Conservation (phyloP, 64 coral and sea anemone species). For the Catalaphyllia jardinei region DNA sequence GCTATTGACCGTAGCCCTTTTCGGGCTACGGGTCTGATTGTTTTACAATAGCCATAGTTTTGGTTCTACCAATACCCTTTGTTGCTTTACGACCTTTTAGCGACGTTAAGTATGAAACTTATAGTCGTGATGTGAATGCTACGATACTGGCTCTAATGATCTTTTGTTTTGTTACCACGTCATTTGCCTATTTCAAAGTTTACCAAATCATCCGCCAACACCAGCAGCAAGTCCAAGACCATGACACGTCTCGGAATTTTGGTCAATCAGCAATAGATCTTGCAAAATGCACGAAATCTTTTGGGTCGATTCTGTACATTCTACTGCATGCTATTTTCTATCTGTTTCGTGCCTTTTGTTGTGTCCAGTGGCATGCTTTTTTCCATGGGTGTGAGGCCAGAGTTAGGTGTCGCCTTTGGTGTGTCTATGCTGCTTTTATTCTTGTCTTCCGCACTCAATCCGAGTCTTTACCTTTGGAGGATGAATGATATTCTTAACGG, state of each 20-base stretch:
- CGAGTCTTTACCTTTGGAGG: background rate
- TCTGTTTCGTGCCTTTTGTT: background rate
- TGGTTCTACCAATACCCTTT: background rate
- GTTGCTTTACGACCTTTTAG: background rate
- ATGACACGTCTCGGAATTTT: background rate
- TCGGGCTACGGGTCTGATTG: no score
- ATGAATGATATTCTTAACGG: background rate
- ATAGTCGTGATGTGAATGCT: no score
- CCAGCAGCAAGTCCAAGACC: background rate
- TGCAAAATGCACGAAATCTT: background rate
- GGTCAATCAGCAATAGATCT: background rate
- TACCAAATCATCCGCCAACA: background rate
- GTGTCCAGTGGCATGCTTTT: background rate
- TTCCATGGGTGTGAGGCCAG: background rate
- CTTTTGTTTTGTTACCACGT: background rate
- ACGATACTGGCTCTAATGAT: background rate
- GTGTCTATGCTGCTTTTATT: background rate
- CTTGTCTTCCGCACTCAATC: background rate
- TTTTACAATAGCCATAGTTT: background rate
- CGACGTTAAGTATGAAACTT: background rate
- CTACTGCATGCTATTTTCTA: background rate
- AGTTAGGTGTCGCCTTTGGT: no score
- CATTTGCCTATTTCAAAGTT: background rate
- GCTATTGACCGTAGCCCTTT: no score
- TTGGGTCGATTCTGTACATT: background rate